Conservation (phyloP, 2,113 vertebrate genomes). For the Melanerpes aurifrons region DNA sequence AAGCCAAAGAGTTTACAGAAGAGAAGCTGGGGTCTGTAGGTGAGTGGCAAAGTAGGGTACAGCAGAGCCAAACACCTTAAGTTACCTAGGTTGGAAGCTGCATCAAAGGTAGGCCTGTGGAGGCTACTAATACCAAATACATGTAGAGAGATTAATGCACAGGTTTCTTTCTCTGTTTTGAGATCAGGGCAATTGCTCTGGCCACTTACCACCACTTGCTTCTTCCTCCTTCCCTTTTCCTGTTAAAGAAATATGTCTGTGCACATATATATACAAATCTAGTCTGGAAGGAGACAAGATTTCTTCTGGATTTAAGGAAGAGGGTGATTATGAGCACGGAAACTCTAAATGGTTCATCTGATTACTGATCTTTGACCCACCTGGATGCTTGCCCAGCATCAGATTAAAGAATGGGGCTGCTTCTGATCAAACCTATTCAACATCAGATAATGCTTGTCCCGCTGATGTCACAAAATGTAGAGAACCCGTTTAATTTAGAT, state of each 20-base stretch:
- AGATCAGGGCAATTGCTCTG: not conserved
- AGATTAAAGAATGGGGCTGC: not conserved
- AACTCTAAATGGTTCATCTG: not conserved
- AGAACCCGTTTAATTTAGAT: not conserved
- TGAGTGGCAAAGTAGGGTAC: not conserved
- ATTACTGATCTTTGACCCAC: not conserved
- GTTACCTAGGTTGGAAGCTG: not conserved
- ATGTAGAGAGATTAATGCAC: accelerated
- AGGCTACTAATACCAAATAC: not conserved
- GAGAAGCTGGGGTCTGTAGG: not conserved
- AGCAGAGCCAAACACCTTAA: not conserved
- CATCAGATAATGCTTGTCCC: not conserved
- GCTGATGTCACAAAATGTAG: not conserved
- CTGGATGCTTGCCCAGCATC: not conserved
- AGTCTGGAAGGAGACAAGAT: not conserved
- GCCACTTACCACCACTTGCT: not conserved
- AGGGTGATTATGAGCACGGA: not conserved
- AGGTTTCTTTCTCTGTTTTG: not conserved
- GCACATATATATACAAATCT: not conserved
- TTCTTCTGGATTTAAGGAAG: not conserved
- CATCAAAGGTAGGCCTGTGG: not conserved
- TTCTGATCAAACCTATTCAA: not conserved
- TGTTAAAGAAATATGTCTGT: not conserved
- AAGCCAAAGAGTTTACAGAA: not conserved
- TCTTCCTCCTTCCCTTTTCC: not conserved